A percentile compares a stretch with the other conserved stretches of the same genome.
Evolutionary conservation across 2,113 vertebrate species (phyloP).

Genomic region (Mionectes macconnelli): DNA sequence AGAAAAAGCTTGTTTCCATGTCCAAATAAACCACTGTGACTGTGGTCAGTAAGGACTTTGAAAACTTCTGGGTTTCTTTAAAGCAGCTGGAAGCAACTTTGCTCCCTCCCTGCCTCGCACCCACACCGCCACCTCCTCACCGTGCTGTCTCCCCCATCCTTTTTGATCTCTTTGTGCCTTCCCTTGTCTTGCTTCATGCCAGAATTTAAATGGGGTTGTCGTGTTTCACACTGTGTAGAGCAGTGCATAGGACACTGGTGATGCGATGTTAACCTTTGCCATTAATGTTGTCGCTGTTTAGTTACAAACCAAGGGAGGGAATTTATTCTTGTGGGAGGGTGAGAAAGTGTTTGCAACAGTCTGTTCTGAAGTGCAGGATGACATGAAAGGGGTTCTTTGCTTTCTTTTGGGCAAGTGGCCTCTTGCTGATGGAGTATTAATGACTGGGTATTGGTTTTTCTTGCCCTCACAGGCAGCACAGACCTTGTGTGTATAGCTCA

Average conservation of each 20-base stretch:
- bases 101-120: fast-evolving
- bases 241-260: not conserved
- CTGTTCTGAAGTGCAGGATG: not conserved
- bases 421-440: not conserved
- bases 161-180: not conserved
- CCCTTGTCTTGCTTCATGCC: not conserved
- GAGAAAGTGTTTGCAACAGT: not conserved
- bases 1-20: not conserved
- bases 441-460: not conserved
- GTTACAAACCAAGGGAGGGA: not conserved
- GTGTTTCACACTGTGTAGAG: not conserved
- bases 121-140: not conserved
- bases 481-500: constrained; percentile 78
- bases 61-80: not conserved
- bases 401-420: not conserved
- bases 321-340: not conserved
- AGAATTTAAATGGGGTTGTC: not conserved
- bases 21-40: not conserved
- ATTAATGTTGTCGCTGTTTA: not conserved
- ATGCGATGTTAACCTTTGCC: not conserved
- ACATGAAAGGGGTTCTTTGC: not conserved
- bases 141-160: not conserved
- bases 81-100: not conserved
- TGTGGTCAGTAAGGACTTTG: not conserved
- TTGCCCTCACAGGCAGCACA: constrained; percentile 71